These are phyloP conservation scores for Bradypodion ventrale DNA, from an alignment of 2,797 vertebrate genomes.

Conservation along the genomic window DNA sequence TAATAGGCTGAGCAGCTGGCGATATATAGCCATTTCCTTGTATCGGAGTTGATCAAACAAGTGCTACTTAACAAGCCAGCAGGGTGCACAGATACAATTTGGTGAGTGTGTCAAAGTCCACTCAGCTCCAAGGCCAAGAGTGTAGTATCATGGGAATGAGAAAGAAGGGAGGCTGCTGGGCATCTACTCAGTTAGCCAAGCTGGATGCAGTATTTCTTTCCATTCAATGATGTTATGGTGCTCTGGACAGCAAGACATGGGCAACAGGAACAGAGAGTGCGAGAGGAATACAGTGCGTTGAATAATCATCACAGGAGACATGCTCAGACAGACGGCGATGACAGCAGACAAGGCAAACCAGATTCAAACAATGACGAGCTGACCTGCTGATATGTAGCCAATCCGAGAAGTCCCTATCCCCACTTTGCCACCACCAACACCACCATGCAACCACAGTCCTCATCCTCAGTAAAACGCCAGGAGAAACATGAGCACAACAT, in stretches of 20 bases:
- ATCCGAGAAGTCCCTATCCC: conserved; percentile 72
- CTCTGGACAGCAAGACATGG: conserved; percentile 55
- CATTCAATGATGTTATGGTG: conserved; percentile 27
- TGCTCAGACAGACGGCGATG: conserved; percentile 60
- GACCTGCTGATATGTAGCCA: conserved; percentile 66
- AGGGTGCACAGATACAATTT: not conserved
- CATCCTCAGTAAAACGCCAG: conserved; percentile 89
- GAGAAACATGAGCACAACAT: conserved; percentile 95
- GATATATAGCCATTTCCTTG: conserved; percentile 35
- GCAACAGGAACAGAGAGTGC: conserved; percentile 48
- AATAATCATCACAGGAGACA: conserved; percentile 39
- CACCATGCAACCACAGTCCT: conserved; percentile 39
- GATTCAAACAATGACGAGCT: conserved; percentile 69
- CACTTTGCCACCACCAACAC: not conserved
- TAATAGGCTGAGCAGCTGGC: conserved; percentile 40
- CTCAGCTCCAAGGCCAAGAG: conserved; percentile 15
- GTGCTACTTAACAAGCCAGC: conserved; percentile 36
- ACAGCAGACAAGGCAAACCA: conserved; percentile 65
- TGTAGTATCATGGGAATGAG: not conserved
- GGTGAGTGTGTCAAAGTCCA: conserved; percentile 14
- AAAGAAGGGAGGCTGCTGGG: conserved; percentile 13
- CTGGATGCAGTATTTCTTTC: conserved; percentile 26
- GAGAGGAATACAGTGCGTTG: conserved; percentile 36
- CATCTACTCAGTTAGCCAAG: not conserved
- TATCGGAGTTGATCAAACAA: conserved; percentile 25